Conservation (phyloP, 2,113 vertebrate genomes). For the Myotis yumanensis region DNA sequence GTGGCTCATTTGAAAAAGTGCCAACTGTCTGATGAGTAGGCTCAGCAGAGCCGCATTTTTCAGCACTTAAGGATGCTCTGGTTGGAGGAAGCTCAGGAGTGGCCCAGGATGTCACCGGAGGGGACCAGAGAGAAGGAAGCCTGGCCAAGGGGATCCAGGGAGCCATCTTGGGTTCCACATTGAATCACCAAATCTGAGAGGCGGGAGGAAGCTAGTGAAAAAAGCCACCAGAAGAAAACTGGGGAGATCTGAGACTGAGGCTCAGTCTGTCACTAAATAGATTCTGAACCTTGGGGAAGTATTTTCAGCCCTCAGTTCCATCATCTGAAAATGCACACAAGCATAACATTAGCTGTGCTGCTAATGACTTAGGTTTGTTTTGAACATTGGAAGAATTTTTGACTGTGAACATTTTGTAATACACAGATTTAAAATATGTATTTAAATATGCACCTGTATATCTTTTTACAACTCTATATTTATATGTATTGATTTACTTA, state of each 20-base stretch:
- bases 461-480: not conserved
- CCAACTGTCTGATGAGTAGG: conserved; percentile 81
- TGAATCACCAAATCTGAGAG: not conserved
- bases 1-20: conserved; percentile 82
- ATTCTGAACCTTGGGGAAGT: not conserved
- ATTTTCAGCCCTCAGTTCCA: not conserved
- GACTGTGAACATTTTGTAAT: not conserved
- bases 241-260: not conserved
- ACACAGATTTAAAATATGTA: not conserved
- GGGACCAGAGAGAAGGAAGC: not conserved
- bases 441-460: not conserved
- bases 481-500: not conserved
- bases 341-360: not conserved
- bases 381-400: conserved; percentile 11
- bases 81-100: not conserved
- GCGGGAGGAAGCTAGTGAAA: not conserved
- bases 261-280: not conserved
- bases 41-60: conserved; percentile 57
- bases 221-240: not conserved
- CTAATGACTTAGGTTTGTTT: not conserved
- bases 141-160: not conserved
- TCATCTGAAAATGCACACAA: not conserved
- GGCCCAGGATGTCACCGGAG: not conserved
- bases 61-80: conserved; percentile 61
- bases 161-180: not conserved